Percentiles rank a stretch among this genome's conserved stretches.
Conservation (phyloP, 2,888 invertebrate genomes). For the Pammene aurita region DNA sequence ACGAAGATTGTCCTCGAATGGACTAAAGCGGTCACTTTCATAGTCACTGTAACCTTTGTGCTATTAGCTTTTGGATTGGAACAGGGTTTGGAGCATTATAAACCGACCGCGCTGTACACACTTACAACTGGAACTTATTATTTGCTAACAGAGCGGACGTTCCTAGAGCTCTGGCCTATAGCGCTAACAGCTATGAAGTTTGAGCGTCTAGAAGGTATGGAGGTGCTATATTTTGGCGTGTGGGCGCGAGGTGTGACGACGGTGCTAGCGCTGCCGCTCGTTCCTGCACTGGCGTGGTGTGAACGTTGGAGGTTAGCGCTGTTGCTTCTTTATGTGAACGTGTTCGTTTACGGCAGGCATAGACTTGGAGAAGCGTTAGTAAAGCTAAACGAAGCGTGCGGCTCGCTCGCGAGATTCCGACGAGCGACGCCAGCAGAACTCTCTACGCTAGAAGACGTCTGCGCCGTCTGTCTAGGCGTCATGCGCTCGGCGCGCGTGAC, state of each 20-base stretch:
- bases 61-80: slow-evolving; percentile 89
- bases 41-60: slow-evolving; percentile 90
- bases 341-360: slow-evolving; percentile 86
- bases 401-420: slow-evolving; percentile 84
- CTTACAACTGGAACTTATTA: slow-evolving; percentile 87
- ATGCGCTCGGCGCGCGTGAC: slow-evolving; percentile 89
- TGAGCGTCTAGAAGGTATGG: slow-evolving; percentile 87
- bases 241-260: slow-evolving; percentile 85
- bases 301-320: slow-evolving; percentile 84
- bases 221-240: slow-evolving; percentile 87
- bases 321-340: slow-evolving; percentile 85
- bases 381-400: slow-evolving; percentile 83
- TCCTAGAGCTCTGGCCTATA: slow-evolving; percentile 86
- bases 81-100: slow-evolving; percentile 89
- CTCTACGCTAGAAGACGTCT: slow-evolving; percentile 88
- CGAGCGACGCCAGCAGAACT: slow-evolving; percentile 87
- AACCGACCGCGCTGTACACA: slow-evolving; percentile 86
- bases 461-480: slow-evolving; percentile 88
- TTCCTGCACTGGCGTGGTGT: slow-evolving; percentile 80
- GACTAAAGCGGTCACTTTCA: slow-evolving; percentile 91
- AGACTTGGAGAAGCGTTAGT: slow-evolving; percentile 81
- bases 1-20: slow-evolving; percentile 91
- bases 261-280: slow-evolving; percentile 80
- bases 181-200: slow-evolving; percentile 83
- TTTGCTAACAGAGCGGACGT: slow-evolving; percentile 87